phyloP scores from a whole-genome alignment of 1,140 invertebrate species.

The Bombus difficillimus region DNA sequence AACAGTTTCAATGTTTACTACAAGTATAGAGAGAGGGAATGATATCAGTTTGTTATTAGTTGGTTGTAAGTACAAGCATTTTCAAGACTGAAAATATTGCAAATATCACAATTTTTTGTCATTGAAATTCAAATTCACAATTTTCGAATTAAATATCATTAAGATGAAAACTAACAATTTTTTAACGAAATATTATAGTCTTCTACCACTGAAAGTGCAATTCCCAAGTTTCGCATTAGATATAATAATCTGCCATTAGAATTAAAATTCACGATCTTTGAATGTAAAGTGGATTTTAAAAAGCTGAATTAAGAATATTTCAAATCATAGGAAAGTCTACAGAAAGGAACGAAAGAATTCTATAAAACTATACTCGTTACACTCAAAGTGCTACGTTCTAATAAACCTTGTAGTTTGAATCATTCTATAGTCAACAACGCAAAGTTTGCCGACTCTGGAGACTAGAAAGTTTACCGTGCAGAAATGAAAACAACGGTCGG shows the following conservation, averaged over 20 bases:
- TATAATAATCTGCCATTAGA: too few relatives aligned
- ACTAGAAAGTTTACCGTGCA: not conserved
- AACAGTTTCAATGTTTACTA: constrained; percentile 54
- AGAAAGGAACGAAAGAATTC: not conserved
- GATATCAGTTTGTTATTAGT: not conserved
- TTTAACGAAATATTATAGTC: too few relatives aligned
- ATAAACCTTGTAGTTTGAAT: not conserved
- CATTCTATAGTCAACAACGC: not conserved
- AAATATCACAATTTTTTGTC: too few relatives aligned
- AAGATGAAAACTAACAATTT: too few relatives aligned
- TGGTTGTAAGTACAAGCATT: too few relatives aligned
- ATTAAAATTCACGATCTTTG: not conserved
- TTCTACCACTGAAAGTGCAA: not conserved
- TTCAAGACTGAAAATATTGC: too few relatives aligned
- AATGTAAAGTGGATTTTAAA: not conserved
- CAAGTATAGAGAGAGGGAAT: constrained; percentile 14
- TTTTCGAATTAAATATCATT: not conserved
- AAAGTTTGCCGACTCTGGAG: not conserved
- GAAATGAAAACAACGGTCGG: not conserved
- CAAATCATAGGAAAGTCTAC: not conserved
- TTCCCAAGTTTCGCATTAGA: not conserved
- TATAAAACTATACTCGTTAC: not conserved
- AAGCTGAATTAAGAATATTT: not conserved
- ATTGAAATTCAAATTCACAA: not conserved
- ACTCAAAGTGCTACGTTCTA: not conserved